phyloP scores from a whole-genome alignment of 2,113 vertebrate genomes.

The Pygathrix nemaeus region DNA sequence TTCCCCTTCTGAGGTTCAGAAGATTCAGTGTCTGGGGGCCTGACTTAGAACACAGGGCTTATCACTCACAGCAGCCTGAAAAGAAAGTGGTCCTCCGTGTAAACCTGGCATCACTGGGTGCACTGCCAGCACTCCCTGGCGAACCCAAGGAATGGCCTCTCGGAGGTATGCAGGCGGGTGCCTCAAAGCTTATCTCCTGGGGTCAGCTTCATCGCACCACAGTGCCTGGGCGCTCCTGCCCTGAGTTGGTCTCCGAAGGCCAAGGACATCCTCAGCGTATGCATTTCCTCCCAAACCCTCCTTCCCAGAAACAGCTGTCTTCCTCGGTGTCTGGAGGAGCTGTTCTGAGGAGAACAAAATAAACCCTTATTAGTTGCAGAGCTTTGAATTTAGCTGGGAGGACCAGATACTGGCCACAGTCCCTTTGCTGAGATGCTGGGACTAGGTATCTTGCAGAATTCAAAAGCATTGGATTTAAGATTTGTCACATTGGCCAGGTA shows the following conservation, averaged over 20 bases:
- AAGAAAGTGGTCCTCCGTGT: background rate
- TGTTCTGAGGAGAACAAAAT: background rate
- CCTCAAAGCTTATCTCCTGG: background rate
- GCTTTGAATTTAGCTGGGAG: background rate
- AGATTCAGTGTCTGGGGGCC: background rate
- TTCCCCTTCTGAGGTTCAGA: background rate
- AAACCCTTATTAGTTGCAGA: background rate
- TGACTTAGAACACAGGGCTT: background rate
- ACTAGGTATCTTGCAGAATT: background rate
- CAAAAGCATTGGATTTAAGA: background rate
- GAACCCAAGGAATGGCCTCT: background rate
- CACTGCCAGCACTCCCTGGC: background rate
- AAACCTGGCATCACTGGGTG: accelerated
- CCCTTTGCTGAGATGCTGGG: background rate
- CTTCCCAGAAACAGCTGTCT: background rate
- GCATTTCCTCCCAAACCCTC: background rate
- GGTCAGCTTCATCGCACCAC: background rate
- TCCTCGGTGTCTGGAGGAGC: background rate
- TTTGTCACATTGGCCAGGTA: too few species aligned
- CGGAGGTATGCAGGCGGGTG: background rate
- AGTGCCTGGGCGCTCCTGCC: background rate
- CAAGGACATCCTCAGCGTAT: background rate
- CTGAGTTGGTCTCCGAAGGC: background rate
- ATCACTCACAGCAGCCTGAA: background rate
- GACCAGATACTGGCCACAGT: background rate